phyloP scores from a whole-genome alignment of 2,888 invertebrate species.

The Scelioninae gen. 1 region DNA sequence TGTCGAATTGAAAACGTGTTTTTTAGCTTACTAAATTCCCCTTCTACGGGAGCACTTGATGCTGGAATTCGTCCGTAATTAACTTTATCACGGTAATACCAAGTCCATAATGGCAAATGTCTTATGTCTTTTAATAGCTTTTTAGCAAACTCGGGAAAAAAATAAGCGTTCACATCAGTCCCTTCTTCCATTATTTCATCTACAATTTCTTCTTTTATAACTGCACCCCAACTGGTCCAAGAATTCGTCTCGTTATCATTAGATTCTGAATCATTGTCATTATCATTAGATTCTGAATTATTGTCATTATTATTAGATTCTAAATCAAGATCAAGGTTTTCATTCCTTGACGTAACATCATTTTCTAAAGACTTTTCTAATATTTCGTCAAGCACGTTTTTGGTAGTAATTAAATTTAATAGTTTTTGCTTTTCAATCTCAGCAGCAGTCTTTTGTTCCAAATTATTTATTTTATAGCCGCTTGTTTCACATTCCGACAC shows the following conservation, averaged over 20 bases:
- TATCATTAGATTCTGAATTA: no score
- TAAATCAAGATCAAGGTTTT: no score
- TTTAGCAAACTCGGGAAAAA: neutral
- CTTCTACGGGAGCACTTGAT: conserved; percentile 43
- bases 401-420: no score
- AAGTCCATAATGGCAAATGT: conserved; percentile 37
- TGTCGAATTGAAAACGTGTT: neutral
- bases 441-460: no score
- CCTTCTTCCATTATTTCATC: neutral
- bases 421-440: no score
- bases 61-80: conserved; percentile 43
- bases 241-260: neutral
- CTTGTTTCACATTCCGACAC: conserved; percentile 4
- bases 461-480: neutral
- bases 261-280: no score
- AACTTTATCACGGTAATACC: conserved; percentile 20
- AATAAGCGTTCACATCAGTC: conserved; percentile 3
- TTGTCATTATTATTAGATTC: no score
- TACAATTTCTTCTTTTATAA: neutral
- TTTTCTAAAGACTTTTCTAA: no score
- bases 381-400: no score
- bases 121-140: conserved; percentile 18
- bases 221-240: neutral
- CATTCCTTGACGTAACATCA: no score
- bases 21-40: conserved; percentile 50